Conservation (phyloP, 2,797 vertebrate genomes). For the Pseudomugil gertrudae region DNA sequence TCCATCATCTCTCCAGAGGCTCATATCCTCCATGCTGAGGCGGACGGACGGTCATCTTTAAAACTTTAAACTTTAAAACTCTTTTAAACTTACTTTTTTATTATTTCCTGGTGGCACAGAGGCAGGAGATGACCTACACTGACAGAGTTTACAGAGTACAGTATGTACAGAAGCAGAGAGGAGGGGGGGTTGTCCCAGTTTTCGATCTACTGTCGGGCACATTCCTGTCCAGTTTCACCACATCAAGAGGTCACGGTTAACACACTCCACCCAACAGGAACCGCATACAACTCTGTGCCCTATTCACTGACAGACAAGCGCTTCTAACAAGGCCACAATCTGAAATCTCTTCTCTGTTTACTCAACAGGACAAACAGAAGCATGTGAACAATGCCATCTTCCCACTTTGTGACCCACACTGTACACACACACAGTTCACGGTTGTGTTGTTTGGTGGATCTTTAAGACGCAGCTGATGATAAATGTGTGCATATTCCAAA, state of each 20-base stretch:
- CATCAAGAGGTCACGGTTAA: slow-evolving; percentile 39
- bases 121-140: not conserved
- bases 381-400: slow-evolving; percentile 49
- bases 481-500: not conserved
- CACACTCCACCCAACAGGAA: slow-evolving; percentile 32
- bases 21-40: too few species aligned
- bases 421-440: not conserved
- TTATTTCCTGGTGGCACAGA: not conserved
- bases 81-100: too few species aligned
- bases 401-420: slow-evolving; percentile 29
- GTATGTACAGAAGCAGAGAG: not conserved
- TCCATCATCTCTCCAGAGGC: too few species aligned
- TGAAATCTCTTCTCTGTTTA: slow-evolving; percentile 27
- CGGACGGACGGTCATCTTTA: too few species aligned
- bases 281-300: not conserved
- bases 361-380: slow-evolving; percentile 26
- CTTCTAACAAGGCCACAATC: slow-evolving; percentile 20
- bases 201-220: slow-evolving; percentile 28
- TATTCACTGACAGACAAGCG: slow-evolving; percentile 3
- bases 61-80: too few species aligned
- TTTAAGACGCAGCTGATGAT: not conserved
- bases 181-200: slow-evolving; percentile 27
- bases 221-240: slow-evolving; percentile 48
- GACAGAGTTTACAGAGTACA: not conserved
- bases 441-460: not conserved